Evolutionary conservation across 2,113 vertebrate genomes (phyloP), one percentile per base, ranked within the genome.

Genomic region (Ovis canadensis): DNA sequence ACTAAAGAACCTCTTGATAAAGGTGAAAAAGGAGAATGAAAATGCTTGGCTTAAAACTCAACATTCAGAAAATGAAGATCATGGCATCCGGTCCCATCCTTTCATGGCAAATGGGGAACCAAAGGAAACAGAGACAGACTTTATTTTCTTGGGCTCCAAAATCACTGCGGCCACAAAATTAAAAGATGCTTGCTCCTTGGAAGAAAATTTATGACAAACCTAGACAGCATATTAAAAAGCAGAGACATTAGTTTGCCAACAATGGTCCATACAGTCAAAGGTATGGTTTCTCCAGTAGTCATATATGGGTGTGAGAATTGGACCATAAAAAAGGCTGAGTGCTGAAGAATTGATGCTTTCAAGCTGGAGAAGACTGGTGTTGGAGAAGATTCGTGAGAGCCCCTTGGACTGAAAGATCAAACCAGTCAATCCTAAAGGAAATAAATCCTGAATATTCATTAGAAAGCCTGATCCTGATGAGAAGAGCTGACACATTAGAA

Each of bases 51-150:
- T 71, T 71, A 71, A 71, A 71, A 71, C 9, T 40, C 19, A 40
- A 40, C 10, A 12, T 71, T 40, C 67, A 40, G n/a, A 40, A 71
- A 71, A 71, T 40, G n/a, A 71, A 71, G n/a, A 71, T 71, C 9
- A 40, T 40, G 19, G 19, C n/a, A 23, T 71, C 5, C 0, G 0
- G 10, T 40, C n/a, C 67, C n/a, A 40, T 23, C 10, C 19, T 10
- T 71, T 71, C 67, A 40, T 40, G 67, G 64, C 17, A 71, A 71
- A 23, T 36, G n/a, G n/a, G n/a, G n/a, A 71, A 71, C 40, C 5
- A 40, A 6, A 36, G 10, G 67, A 71, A 71, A 71, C 67, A 40
- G 21, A 40, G n/a, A 12, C n/a, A 71, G n/a, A 36, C 17, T 64
- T 64, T 71, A 40, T 36, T 71, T 71, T 71, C 67, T 71, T 23